Conservation (phyloP, 1,140 invertebrate species). For the Pseudoatta argentina region DNA sequence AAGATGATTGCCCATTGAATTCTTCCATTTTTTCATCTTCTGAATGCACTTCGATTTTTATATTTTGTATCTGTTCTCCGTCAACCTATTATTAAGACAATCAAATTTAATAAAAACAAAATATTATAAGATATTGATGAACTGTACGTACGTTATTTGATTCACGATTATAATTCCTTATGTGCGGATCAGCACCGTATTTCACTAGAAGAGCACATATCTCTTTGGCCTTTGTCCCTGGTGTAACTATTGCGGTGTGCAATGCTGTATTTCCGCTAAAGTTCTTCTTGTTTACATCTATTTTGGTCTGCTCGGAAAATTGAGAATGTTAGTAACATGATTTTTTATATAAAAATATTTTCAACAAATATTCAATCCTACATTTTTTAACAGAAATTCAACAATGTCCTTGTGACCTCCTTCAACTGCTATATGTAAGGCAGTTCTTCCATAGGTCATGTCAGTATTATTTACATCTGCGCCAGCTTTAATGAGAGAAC, state of each 20-base stretch:
- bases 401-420: conserved; percentile 84
- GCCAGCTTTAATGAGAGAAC: conserved; percentile 84
- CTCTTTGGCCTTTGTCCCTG: conserved; percentile 77
- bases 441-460: conserved; percentile 87
- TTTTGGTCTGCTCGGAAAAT: conserved; percentile 75
- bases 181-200: conserved; percentile 79
- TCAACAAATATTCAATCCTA: conserved; percentile 59
- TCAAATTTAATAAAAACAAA: conserved; percentile 3
- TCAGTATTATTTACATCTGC: conserved; percentile 86
- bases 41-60: conserved; percentile 69
- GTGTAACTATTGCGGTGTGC: conserved; percentile 80
- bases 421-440: conserved; percentile 87
- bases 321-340: conserved; percentile 18
- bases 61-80: not conserved
- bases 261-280: conserved; percentile 83
- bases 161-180: conserved; percentile 76
- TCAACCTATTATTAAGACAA: conserved; percentile 57
- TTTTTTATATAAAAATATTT: conserved; percentile 19
- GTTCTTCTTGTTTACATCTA: conserved; percentile 81
- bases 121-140: not conserved
- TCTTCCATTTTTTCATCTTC: conserved; percentile 73
- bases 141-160: conserved; percentile 25
- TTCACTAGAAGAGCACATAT: conserved; percentile 78
- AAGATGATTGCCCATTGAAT: conserved; percentile 77
- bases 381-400: conserved; percentile 85